Evolutionary conservation across 2,888 invertebrate genomes (phyloP), one percentile per base, ranked within the genome.

Genomic region (Tridacna crocea): DNA sequence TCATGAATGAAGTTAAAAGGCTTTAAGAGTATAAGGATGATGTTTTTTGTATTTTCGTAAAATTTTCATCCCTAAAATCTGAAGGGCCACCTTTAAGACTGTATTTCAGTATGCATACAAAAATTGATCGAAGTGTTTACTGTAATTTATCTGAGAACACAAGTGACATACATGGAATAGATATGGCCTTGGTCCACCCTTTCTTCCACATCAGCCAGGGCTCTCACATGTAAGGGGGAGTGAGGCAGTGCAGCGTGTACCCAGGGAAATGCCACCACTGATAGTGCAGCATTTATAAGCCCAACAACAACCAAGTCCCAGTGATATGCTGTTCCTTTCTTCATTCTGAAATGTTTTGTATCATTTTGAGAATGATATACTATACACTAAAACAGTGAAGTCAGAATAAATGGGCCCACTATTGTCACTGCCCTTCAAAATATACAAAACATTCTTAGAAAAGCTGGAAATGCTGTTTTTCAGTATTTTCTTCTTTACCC

Each of bases 241-340:
- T 96, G 96, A 0, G 96, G 96, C 72, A 96, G 93, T 22, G 96
- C 96, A 19, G 96, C 96, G 91, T 96, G 96, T 93, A 96, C 95
- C 95, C 95, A 95, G 11, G 96, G 96, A 81, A 96, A 93, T 27
- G 95, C 95, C 83, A 95, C 94, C 48, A 96, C 83, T 51, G 96
- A 95, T 36, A 96, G 93, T 80, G 95, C 93, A 46, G 94, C 95
- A 91, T 96, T 96, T 78, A 96, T 94, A 17, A 95, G 83, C 27
- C 95, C 95, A 48, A 96, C 95, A 26, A 96, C 95, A 78, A 96
- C 93, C 83, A 96, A 92, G 91, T 96, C 96, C 95, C 95, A 94
- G 91, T 96, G 96, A 90, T 95, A 96, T n/a, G 96, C 95, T 46
- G 95, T 95, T 17, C 96, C 96, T 90, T 96, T 96, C 92, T 95